Percentiles rank a stretch among this genome's conserved stretches.
Evolutionary conservation across 2,888 invertebrate genomes (phyloP).

Genomic region (Andrena marginata): DNA sequence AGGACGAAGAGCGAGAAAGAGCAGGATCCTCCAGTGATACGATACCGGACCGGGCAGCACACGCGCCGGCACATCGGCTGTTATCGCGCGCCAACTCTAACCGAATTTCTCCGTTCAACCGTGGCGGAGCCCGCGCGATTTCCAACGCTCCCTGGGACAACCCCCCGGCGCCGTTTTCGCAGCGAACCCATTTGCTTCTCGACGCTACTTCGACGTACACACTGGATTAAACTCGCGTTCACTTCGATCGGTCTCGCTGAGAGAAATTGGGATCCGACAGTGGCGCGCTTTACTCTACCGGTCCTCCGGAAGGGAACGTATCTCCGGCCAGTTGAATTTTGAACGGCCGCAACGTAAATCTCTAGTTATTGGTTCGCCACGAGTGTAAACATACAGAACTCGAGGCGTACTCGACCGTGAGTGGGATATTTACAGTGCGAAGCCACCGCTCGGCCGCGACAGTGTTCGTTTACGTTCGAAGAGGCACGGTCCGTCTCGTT

Average conservation of each 20-base stretch:
- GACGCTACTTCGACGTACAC: too few relatives aligned
- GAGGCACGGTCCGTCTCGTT: too few relatives aligned
- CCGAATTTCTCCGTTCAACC: constrained; percentile 53
- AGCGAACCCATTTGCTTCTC: neutral
- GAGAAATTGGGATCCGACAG: constrained; percentile 20
- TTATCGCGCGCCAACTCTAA: constrained; percentile 61
- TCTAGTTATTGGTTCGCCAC: neutral
- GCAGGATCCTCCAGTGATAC: constrained; percentile 72
- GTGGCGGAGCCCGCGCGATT: constrained; percentile 44
- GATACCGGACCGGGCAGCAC: constrained; percentile 67
- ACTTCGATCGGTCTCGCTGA: neutral
- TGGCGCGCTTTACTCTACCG: constrained; percentile 49
- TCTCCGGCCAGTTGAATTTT: too few relatives aligned
- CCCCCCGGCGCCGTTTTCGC: neutral
- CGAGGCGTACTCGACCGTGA: too few relatives aligned
- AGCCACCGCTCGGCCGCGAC: too few relatives aligned
- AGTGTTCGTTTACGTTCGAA: too few relatives aligned
- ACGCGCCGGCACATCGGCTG: constrained; percentile 69
- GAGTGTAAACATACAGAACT: constrained; percentile 17
- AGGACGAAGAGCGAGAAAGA: constrained; percentile 65
- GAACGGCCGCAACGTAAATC: too few relatives aligned
- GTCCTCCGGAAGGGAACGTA: neutral
- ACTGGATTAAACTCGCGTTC: neutral
- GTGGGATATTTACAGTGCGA: too few relatives aligned
- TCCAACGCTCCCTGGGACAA: constrained; percentile 7